phyloP scores from a whole-genome alignment of 2,797 vertebrate species.

The Mus caroli region DNA sequence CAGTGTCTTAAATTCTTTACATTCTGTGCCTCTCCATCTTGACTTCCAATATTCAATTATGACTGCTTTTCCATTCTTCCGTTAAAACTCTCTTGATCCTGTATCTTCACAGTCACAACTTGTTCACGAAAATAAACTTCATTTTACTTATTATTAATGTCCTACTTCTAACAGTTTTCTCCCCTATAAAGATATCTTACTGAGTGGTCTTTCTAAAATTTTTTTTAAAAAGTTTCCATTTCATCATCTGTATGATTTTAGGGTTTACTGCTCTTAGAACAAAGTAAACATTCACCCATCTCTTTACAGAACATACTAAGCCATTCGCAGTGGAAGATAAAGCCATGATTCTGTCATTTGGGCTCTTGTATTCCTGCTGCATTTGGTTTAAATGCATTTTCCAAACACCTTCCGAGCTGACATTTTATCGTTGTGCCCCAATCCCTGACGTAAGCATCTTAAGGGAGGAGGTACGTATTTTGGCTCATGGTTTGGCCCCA shows the following conservation, averaged over 20 bases:
- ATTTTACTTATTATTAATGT: conserved; percentile 30
- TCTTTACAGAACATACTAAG: background rate
- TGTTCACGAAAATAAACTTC: conserved; percentile 14
- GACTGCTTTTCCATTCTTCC: background rate
- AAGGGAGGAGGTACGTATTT: background rate
- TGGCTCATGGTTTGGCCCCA: background rate
- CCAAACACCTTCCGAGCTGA: background rate
- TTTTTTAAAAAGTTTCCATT: background rate
- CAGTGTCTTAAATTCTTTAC: background rate
- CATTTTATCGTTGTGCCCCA: background rate
- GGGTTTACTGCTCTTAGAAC: background rate
- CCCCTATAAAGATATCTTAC: background rate
- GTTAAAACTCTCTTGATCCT: background rate
- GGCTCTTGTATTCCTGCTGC: background rate
- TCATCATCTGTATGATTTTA: background rate
- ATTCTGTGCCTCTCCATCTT: background rate
- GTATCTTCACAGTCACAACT: background rate
- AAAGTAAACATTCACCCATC: background rate
- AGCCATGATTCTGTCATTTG: conserved; percentile 5
- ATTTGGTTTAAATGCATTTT: conserved; percentile 34
- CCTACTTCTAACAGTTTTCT: conserved; percentile 11
- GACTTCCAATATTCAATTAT: conserved; percentile 18
- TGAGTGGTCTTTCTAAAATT: background rate
- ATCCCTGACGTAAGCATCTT: background rate
- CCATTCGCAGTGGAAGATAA: background rate